Evolutionary conservation across 2,113 vertebrate genomes (phyloP).

Genomic region (Bambusicola thoracicus): DNA sequence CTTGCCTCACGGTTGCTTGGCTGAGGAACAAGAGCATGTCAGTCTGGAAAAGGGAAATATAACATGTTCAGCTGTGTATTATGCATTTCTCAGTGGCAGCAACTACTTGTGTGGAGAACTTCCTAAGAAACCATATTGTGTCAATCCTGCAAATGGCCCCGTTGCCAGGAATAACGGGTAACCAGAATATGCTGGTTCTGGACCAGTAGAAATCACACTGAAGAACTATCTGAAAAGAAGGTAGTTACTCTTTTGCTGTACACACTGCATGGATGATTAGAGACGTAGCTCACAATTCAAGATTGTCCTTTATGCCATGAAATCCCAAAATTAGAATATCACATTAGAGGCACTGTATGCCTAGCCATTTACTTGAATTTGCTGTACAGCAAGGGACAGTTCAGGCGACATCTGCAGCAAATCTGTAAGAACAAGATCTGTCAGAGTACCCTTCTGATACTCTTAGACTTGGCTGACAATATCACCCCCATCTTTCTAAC

Average conservation of each 20-base stretch:
- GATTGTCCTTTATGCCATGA: neutral
- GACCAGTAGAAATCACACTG: neutral
- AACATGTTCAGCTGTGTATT: accelerated
- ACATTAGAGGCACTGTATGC: neutral
- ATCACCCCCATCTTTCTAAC: neutral
- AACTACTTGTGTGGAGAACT: neutral
- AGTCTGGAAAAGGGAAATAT: neutral
- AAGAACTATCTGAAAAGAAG: neutral
- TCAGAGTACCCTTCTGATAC: neutral
- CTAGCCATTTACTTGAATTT: neutral
- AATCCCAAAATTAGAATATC: neutral
- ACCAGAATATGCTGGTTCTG: neutral
- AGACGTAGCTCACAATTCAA: neutral
- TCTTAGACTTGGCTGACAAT: neutral
- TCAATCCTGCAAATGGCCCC: neutral
- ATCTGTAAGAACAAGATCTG: neutral
- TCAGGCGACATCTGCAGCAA: neutral
- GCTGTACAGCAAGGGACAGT: neutral
- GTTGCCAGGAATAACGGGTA: neutral
- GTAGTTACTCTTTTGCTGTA: neutral
- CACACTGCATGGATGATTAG: neutral
- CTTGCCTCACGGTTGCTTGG: neutral
- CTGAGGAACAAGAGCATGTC: neutral
- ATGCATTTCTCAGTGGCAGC: neutral
- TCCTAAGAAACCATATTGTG: neutral